A percentile compares a stretch with the other conserved stretches of the same genome.
Conservation (phyloP, 1,140 invertebrate genomes). For the Bradynema listronoti region DNA sequence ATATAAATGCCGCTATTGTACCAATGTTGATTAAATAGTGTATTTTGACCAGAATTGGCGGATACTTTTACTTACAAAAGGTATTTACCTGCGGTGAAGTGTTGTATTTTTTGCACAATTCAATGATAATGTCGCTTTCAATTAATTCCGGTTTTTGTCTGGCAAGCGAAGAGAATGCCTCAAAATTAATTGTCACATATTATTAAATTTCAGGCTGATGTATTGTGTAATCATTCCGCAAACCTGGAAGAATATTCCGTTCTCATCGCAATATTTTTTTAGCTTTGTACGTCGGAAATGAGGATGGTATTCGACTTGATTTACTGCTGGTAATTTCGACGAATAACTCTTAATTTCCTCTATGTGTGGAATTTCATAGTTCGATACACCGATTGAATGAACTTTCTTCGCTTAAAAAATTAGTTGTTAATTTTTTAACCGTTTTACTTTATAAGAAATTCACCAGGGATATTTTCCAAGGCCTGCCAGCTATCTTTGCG, state of each 20-base stretch:
- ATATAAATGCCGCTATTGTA: conserved; percentile 5
- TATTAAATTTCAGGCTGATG: background rate
- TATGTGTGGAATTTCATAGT: conserved; percentile 71
- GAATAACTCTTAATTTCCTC: conserved; percentile 65
- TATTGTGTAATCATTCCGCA: conserved; percentile 31
- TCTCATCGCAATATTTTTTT: conserved; percentile 56
- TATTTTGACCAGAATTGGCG: background rate
- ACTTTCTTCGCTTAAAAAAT: conserved; percentile 54
- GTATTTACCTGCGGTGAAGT: conserved; percentile 25
- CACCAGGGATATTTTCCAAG: conserved; percentile 41
- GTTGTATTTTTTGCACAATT: conserved; percentile 37
- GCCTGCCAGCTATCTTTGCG: conserved; percentile 38
- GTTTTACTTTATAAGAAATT: background rate
- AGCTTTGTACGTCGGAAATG: conserved; percentile 59
- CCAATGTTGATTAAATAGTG: background rate
- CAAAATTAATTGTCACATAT: conserved; percentile 45
- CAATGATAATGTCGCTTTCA: conserved; percentile 34
- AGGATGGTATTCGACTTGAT: conserved; percentile 65
- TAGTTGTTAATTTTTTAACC: conserved; percentile 14
- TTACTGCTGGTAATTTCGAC: conserved; percentile 68
- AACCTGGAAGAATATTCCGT: conserved; percentile 60
- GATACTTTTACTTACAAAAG: background rate
- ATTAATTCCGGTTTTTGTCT: conserved; percentile 43
- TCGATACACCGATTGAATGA: conserved; percentile 74
- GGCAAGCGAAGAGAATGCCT: conserved; percentile 56